A percentile compares a stretch with the other conserved stretches of the same genome.
Conservation (phyloP, 2,797 vertebrate species). For the Smutsia temminckii region DNA sequence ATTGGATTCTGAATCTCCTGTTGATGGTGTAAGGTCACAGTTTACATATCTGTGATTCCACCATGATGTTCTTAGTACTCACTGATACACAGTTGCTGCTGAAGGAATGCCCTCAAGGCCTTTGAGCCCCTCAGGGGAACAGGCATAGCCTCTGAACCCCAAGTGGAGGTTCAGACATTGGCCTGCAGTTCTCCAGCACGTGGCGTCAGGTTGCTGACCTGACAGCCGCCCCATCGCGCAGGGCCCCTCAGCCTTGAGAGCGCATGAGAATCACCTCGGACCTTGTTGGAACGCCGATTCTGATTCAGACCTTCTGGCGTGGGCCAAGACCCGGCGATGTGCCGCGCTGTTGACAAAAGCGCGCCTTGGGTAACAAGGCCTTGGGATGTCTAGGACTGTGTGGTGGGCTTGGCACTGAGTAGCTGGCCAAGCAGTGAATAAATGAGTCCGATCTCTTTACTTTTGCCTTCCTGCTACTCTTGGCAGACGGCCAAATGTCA, state of each 20-base stretch:
- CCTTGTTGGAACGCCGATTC: not conserved
- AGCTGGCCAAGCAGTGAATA: not conserved
- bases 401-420: too few relatives aligned
- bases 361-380: not conserved
- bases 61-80: not conserved
- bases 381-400: not conserved
- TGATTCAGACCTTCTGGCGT: not conserved
- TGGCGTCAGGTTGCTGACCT: not conserved
- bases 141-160: not conserved
- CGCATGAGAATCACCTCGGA: too few relatives aligned
- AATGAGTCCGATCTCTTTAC: not conserved
- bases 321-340: not conserved
- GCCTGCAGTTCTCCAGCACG: not conserved
- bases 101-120: not conserved
- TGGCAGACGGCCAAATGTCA: not conserved
- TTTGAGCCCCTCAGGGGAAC: not conserved
- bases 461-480: not conserved
- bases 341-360: not conserved
- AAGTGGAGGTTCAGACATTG: not conserved
- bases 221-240: accelerated
- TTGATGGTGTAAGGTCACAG: not conserved
- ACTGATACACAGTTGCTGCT: too few relatives aligned
- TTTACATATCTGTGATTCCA: not conserved
- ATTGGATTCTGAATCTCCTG: not conserved
- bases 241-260: not conserved